Evolutionary conservation across 2,113 vertebrate species (phyloP).

Genomic region (Mus musculus): GRCm39 chr7:112377001-112377500

Average conservation of each 20-base stretch:
- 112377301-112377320: neutral
- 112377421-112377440: constrained; percentile 42
- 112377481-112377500: constrained; percentile 63
- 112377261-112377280: neutral
- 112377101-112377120: neutral
- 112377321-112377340: neutral
- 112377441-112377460: neutral
- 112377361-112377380: neutral
- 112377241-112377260: too few relatives aligned
- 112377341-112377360: neutral
- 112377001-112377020: neutral
- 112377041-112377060: neutral
- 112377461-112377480: constrained; percentile 49
- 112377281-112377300: neutral
- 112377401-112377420: neutral
- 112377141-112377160: neutral
- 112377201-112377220: neutral
- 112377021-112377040: neutral
- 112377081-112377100: neutral
- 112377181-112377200: neutral
- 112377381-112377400: constrained; percentile 1
- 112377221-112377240: neutral
- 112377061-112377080: neutral
- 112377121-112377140: neutral
- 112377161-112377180: neutral